These are phyloP conservation scores for Leucoraja erinaceus DNA, from an alignment of 2,113 vertebrate genomes.

Conservation along the genomic window DNA sequence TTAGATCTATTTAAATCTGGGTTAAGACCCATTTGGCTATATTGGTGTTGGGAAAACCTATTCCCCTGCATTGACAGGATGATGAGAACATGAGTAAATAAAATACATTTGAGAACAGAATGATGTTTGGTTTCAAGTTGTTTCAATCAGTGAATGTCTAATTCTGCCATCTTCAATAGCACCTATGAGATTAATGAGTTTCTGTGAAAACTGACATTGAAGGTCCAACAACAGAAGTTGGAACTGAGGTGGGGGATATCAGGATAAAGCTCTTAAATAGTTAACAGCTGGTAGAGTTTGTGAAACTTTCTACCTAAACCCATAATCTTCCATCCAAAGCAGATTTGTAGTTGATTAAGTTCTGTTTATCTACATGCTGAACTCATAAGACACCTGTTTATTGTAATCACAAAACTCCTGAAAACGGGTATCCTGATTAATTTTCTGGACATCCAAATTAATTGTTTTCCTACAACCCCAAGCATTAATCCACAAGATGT, in stretches of 20 bases:
- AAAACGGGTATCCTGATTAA: slow-evolving; percentile 40
- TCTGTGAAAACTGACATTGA: background rate
- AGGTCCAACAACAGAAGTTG: background rate
- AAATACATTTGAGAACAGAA: background rate
- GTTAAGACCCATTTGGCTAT: background rate
- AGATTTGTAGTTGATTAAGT: background rate
- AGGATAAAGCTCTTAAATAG: background rate
- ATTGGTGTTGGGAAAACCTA: background rate
- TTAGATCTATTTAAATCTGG: background rate
- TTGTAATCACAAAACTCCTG: background rate
- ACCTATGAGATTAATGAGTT: background rate
- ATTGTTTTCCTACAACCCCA: slow-evolving; percentile 50
- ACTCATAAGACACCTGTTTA: slow-evolving; percentile 22
- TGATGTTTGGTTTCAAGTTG: background rate
- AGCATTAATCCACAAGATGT: slow-evolving; percentile 45
- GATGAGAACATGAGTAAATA: background rate
- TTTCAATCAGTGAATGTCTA: background rate
- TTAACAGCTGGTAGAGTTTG: slow-evolving; percentile 23
- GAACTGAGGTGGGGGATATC: too few relatives aligned
- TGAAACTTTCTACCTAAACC: slow-evolving; percentile 24
- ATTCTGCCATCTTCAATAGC: background rate
- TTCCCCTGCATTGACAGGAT: background rate
- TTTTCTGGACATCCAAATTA: slow-evolving; percentile 40
- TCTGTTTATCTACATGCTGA: background rate
- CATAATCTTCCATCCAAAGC: slow-evolving; percentile 2